phyloP scores from a whole-genome alignment of 2,888 invertebrate species.

The Harmothoe impar region DNA sequence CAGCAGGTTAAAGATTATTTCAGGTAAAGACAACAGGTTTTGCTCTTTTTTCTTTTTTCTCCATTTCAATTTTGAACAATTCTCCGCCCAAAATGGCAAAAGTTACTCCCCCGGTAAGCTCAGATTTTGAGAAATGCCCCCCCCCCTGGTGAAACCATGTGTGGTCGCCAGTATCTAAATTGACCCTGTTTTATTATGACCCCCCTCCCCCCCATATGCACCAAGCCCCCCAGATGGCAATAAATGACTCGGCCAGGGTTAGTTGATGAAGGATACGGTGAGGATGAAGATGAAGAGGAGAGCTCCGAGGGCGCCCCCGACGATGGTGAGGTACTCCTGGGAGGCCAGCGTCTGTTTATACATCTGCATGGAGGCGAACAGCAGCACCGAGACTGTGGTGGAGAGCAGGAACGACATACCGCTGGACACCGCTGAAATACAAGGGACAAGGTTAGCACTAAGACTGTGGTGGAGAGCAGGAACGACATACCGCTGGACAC shows the following conservation, averaged over 20 bases:
- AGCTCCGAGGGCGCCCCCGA: constrained; percentile 95
- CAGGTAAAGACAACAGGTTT: not conserved
- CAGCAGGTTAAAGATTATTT: constrained; percentile 59
- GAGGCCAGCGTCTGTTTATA: constrained; percentile 91
- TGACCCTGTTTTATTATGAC: no score
- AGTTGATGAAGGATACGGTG: constrained; percentile 88
- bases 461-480: not conserved
- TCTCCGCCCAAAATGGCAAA: no score
- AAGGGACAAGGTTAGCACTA: not conserved
- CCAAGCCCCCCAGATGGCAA: no score
- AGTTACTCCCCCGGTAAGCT: no score
- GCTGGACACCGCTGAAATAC: constrained; percentile 82
- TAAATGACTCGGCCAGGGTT: no score
- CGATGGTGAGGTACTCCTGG: constrained; percentile 91
- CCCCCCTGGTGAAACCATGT: no score
- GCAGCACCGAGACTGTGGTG: constrained; percentile 90
- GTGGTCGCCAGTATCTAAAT: no score
- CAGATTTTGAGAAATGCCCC: no score
- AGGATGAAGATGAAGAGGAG: constrained; percentile 92
- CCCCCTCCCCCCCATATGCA: no score
- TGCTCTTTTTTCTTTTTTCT: no score
- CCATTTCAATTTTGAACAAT: no score
- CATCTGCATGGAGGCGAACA: constrained; percentile 97
- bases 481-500: not conserved
- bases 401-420: constrained; percentile 86